Conservation (phyloP, 2,797 vertebrate species). For the Cetoscarus ocellatus region DNA sequence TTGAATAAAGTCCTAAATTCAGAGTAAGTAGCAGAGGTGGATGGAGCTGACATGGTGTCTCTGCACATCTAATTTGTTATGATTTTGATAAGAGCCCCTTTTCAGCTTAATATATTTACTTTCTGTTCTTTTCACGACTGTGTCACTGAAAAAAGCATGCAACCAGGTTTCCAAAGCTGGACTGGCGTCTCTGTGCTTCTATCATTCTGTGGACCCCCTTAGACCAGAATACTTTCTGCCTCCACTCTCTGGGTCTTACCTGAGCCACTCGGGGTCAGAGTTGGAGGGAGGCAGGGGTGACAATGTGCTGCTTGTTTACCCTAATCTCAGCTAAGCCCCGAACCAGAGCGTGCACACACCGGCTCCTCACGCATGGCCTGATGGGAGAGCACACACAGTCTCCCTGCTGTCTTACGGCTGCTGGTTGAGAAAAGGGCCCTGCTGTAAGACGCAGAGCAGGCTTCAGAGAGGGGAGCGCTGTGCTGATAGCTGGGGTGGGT, state of each 20-base stretch:
- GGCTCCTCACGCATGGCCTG: conserved; percentile 62
- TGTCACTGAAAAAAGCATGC: neutral
- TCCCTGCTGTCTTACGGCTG: conserved; percentile 59
- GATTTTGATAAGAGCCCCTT: no score
- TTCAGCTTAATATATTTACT: no score
- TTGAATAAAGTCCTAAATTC: no score
- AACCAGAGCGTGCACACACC: conserved; percentile 65
- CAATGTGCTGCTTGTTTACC: conserved; percentile 74
- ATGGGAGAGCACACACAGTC: conserved; percentile 60
- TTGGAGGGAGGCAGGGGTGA: conserved; percentile 39
- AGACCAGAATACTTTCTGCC: conserved; percentile 36
- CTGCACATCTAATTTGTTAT: no score
- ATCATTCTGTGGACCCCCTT: conserved; percentile 7
- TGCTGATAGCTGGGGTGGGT: conserved; percentile 31
- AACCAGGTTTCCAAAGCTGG: conserved; percentile 12
- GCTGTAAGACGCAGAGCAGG: conserved; percentile 52
- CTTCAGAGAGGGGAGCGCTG: conserved; percentile 41
- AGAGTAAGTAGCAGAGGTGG: no score
- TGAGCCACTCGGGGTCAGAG: conserved; percentile 58
- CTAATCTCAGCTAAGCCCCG: conserved; percentile 73
- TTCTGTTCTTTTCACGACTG: neutral
- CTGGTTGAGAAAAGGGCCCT: conserved; percentile 49
- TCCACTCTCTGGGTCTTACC: conserved; percentile 56
- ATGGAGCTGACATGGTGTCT: no score
- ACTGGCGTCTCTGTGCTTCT: neutral